Evolutionary conservation across 2,888 invertebrate species (phyloP), one percentile per base, ranked within the genome.

Genomic region (Lissonota sp.): DNA sequence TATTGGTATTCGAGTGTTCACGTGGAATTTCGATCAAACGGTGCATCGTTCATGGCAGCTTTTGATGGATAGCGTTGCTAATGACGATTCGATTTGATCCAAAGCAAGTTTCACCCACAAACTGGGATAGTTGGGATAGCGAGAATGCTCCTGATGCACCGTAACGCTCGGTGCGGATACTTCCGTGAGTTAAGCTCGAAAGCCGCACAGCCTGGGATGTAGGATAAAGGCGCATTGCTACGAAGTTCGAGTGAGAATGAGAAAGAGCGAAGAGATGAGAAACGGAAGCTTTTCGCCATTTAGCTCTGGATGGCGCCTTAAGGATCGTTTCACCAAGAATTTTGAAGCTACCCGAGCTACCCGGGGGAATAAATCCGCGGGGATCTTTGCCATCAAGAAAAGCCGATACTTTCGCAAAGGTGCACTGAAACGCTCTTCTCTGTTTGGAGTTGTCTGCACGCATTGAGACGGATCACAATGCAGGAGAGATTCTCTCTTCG

Each of bases 61-160:
- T 67, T 67, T 75, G 66, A 75, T 75, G 6, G 53, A 7, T 49
- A 26, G 14, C 83, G 82, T 69, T 85, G 66, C 84, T 84, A 85
- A 87, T 88, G 84, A 82, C 79, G 86, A 85, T 86, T 85, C 84
- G 84, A 86, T 87, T 86, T 86, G 87, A 79, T 80, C 75, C 44
- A 63, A 75, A 26, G 57, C 46, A 12, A 51, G 14, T 49, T 53
- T 53, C 12, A 14, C 14, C 53, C 53, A 53, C 16, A 53, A 53
- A 14, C 26, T 6, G 51, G 51, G 51, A 12, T 53, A 53, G 14
- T 53, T 53, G 53, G 53, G 53, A 6, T 5, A 53, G 53, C 53
- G 6, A 53, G 16, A 26, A 26, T 26, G 26, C 26, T 26, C 53
- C 2, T 16, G 53, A 4, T 14, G 6, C 14, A n/a, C 5, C 14